A percentile compares a stretch with the other conserved stretches of the same genome.
phyloP scores from a whole-genome alignment of 2,888 invertebrate genomes.

The Cynaeus angustus region DNA sequence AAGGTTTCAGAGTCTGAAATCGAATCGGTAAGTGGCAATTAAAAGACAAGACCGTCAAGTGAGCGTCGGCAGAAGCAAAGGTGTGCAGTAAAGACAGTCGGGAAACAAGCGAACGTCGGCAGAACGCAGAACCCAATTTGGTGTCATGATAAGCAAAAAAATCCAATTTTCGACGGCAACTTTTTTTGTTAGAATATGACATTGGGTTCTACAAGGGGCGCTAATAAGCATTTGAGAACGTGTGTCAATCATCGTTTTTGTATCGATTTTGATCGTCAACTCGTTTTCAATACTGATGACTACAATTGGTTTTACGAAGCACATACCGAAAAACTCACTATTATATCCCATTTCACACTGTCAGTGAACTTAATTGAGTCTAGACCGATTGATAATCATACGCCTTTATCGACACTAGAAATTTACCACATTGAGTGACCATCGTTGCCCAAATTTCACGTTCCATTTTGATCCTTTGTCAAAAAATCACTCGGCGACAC shows the following conservation, averaged over 20 bases:
- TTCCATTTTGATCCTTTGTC: conserved; percentile 18
- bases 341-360: conserved; percentile 53
- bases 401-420: conserved; percentile 41
- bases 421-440: conserved; percentile 40
- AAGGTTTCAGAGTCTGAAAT: conserved; percentile 27
- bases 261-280: conserved; percentile 52
- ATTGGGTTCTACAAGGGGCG: conserved; percentile 52
- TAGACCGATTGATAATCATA: conserved; percentile 49
- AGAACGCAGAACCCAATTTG: conserved; percentile 55
- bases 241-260: conserved; percentile 53
- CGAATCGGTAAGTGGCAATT: conserved; percentile 43
- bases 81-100: conserved; percentile 54
- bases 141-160: conserved; percentile 57
- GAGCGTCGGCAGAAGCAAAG: conserved; percentile 54
- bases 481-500: conserved; percentile 30
- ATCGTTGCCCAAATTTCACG: conserved; percentile 32
- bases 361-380: conserved; percentile 51
- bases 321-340: conserved; percentile 52
- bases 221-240: conserved; percentile 53
- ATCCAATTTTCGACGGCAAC: conserved; percentile 55
- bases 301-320: conserved; percentile 52
- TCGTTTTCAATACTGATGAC: conserved; percentile 51
- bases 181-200: conserved; percentile 55
- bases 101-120: conserved; percentile 53
- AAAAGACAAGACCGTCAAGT: conserved; percentile 40